Evolutionary conservation across 30 jellyfish, hydroid and myxozoan genomes (phyloP).

Genomic region (Mastigias papua): DNA sequence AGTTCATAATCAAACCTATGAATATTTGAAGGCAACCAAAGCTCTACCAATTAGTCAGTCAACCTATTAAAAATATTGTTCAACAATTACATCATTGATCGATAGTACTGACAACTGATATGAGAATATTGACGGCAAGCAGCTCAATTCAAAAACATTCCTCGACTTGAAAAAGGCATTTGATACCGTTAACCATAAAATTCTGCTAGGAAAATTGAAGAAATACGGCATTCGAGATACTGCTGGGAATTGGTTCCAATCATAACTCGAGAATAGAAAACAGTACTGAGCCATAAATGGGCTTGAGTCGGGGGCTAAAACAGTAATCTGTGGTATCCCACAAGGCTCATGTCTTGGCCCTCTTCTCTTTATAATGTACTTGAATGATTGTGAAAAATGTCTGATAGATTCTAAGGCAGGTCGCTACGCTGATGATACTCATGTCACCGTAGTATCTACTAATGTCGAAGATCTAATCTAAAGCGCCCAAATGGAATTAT

Average conservation of each 20-base stretch:
- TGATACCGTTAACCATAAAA: slow-evolving; percentile 23
- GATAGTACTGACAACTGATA: too few species aligned
- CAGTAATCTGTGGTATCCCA: slow-evolving; percentile 40
- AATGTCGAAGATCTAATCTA: slow-evolving; percentile 3
- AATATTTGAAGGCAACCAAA: not conserved
- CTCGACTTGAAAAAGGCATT: slow-evolving; percentile 40
- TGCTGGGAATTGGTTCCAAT: slow-evolving; percentile 12
- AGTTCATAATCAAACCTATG: slow-evolving; percentile 34
- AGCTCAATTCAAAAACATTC: slow-evolving; percentile 6
- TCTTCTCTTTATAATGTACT: slow-evolving; percentile 30
- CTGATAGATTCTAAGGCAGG: slow-evolving; percentile 9
- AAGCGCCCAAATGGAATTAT: slow-evolving; percentile 13
- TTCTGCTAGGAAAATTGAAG: slow-evolving; percentile 4
- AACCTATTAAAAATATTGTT: slow-evolving; percentile 7
- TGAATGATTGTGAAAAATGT: slow-evolving; percentile 39
- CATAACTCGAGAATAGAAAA: slow-evolving; percentile 15
- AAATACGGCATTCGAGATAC: slow-evolving; percentile 13
- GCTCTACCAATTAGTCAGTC: not conserved
- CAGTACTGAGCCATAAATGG: slow-evolving; percentile 14
- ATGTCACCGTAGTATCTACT: slow-evolving; percentile 18
- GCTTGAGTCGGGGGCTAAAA: slow-evolving; percentile 27
- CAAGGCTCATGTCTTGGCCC: slow-evolving; percentile 52
- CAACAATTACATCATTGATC: too few species aligned
- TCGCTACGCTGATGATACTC: slow-evolving; percentile 21
- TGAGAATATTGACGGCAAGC: slow-evolving; percentile 35